Evolutionary conservation across 2,888 invertebrate species (phyloP), one percentile per base, ranked within the genome.

Genomic region (Chloroclystis v-ata): DNA sequence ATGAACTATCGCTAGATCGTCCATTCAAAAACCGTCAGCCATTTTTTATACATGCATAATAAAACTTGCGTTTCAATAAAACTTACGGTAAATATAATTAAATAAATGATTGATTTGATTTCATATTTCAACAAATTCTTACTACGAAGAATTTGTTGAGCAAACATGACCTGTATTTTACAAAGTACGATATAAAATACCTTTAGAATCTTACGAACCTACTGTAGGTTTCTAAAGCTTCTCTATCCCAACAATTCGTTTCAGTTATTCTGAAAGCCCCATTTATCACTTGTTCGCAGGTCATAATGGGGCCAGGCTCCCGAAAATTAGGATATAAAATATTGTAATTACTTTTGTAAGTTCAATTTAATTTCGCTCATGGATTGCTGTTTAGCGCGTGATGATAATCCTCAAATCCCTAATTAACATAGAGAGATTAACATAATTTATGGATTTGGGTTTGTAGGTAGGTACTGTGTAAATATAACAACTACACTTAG

Each of bases 271-370:
- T 61, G 55, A 52, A 41, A 41, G 41, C 47, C 53, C 42, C 59
- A 60, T 67, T 68, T 49, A 65, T 67, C 48, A 61, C 49, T 43
- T 54, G 56, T 46, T 57, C 50, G 52, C 51, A 46, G 58, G 54
- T 56, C 46, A 48, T 56, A 55, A 59, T 53, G 50, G 41, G 47
- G 57, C 56, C 52, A 37, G 52, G 45, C 43, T 52, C 52, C 61
- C 66, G 58, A 47, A 64, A 65, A 66, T 65, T 61, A 60, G 52
- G 57, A 59, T 56, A 54, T 61, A 56, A 67, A 64, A 60, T 68
- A 69, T 67, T 60, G 53, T 65, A 59, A 68, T 67, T 59, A 59
- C 57, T 64, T 61, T 59, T 52, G 56, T 56, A 57, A 57, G 54
- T 55, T 51, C 52, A 62, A 53, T 56, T 67, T 59, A 60, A 59